These are phyloP conservation scores for Cebidichthys violaceus DNA, from an alignment of 2,113 vertebrate species.

Conservation along the genomic window DNA sequence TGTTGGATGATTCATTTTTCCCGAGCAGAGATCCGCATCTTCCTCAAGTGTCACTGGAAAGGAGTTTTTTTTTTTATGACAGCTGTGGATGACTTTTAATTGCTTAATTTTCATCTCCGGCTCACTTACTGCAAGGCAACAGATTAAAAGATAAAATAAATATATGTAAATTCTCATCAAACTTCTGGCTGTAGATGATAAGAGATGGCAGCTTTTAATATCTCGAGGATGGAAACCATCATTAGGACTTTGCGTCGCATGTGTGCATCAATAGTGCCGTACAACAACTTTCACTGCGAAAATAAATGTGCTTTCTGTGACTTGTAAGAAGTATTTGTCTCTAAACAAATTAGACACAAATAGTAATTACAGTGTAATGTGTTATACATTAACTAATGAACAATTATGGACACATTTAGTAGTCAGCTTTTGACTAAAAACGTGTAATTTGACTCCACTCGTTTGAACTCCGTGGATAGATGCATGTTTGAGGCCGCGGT, in stretches of 20 bases:
- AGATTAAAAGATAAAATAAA: constrained; percentile 61
- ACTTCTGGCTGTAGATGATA: constrained; percentile 21
- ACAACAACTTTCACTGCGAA: neutral
- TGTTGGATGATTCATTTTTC: constrained; percentile 59
- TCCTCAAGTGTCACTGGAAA: constrained; percentile 55
- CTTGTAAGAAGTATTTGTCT: neutral
- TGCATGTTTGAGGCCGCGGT: neutral
- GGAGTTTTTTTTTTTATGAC: constrained; percentile 53
- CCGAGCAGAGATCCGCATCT: constrained; percentile 48
- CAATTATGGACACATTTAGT: neutral
- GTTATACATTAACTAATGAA: neutral
- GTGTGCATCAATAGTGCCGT: neutral
- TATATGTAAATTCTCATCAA: constrained; percentile 51
- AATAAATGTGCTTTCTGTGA: neutral
- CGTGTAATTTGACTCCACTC: neutral
- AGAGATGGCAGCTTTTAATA: constrained; percentile 20
- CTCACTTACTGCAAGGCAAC: constrained; percentile 22
- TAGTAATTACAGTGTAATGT: neutral
- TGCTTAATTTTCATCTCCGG: constrained; percentile 57
- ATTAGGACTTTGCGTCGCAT: neutral
- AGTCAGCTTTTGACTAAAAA: neutral
- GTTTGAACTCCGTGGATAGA: constrained; percentile 13
- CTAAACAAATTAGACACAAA: neutral
- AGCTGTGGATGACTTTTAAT: constrained; percentile 59
- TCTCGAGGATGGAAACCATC: constrained; percentile 4